Evolutionary conservation across 2,113 vertebrate genomes (phyloP), one percentile per base, ranked within the genome.

Genomic region (Thamnophis sirtalis): DNA sequence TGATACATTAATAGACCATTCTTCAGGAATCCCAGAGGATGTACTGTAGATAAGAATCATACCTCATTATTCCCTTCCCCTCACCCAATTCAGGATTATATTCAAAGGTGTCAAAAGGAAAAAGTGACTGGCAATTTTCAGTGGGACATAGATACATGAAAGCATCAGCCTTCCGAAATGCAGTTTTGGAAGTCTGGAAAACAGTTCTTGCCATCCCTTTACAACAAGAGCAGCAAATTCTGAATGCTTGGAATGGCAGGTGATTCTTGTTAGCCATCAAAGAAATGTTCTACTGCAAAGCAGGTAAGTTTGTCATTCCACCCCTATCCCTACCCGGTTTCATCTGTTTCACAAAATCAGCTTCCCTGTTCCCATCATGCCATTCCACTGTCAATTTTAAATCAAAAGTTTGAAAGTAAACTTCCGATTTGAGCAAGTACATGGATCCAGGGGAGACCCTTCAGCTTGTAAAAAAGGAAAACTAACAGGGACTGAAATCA

Each of bases 271-370:
- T 17, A 53, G 6, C 15, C 28, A 19, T 22, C 19, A 49, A 84
- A 48, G 7, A 49, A 85, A 48, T 28, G 58, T 26, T 63, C 58
- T 28, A 28, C 26, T 63, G 9, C 7, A 58, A 58, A 58, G 21
- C 21, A 58, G 21, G 56, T 26, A 26, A 60, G 22, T 26, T 60
- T 24, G 7, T 24, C 24, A 7, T 26, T 24, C 21, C 22, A 24
- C 8, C 22, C 8, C 1, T 5, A 15, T 0, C n/a, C 17, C 19
- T n/a, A n/a, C n/a, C 3, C 1, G 1, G 43, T 84, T 43, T 54
- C 38, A 84, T 28, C 38, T 84, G n/a, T 43, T 33, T 38, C 19
- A 43, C 73, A 19, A 38, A 84, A 84, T 43, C 73, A 8, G 8
- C 73, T 38, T 84, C 15, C 73, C 38, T 43, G 17, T 84, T 84